phyloP scores from a whole-genome alignment of 2,888 invertebrate species.

The Coleophora deauratella region DNA sequence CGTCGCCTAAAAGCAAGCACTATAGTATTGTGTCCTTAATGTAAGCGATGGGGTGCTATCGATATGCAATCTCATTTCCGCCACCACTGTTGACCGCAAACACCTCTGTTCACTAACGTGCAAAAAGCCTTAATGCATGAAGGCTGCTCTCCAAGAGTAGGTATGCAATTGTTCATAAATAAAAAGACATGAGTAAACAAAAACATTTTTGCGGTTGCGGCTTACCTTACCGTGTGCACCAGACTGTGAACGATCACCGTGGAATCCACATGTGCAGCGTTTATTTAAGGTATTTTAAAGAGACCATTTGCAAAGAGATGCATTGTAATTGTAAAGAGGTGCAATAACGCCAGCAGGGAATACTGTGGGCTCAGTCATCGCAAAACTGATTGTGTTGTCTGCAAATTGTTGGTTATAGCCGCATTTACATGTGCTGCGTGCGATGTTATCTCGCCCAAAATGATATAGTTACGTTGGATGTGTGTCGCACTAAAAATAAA shows the following conservation, averaged over 20 bases:
- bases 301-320: constrained; percentile 56
- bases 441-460: constrained; percentile 26
- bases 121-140: too few relatives aligned
- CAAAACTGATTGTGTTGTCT: constrained; percentile 49
- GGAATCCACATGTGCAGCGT: constrained; percentile 64
- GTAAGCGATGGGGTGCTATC: too few relatives aligned
- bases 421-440: constrained; percentile 24
- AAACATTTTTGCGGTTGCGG: constrained; percentile 68
- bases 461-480: constrained; percentile 16
- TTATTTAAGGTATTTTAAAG: constrained; percentile 37
- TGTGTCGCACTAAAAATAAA: constrained; percentile 5
- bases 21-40: too few relatives aligned
- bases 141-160: too few relatives aligned
- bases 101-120: too few relatives aligned
- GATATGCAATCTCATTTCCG: constrained; percentile 31
- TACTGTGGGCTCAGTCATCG: constrained; percentile 38
- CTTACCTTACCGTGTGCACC: constrained; percentile 58
- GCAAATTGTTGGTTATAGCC: constrained; percentile 45
- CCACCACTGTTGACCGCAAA: constrained; percentile 36
- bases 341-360: constrained; percentile 45
- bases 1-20: too few relatives aligned
- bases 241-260: constrained; percentile 69
- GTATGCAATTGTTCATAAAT: too few relatives aligned
- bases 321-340: constrained; percentile 34
- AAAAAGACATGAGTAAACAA: constrained; percentile 60